Percentiles rank a stretch among this genome's conserved stretches.
Conservation (phyloP, 2,888 invertebrate genomes). For the Ametastegia equiseti region DNA sequence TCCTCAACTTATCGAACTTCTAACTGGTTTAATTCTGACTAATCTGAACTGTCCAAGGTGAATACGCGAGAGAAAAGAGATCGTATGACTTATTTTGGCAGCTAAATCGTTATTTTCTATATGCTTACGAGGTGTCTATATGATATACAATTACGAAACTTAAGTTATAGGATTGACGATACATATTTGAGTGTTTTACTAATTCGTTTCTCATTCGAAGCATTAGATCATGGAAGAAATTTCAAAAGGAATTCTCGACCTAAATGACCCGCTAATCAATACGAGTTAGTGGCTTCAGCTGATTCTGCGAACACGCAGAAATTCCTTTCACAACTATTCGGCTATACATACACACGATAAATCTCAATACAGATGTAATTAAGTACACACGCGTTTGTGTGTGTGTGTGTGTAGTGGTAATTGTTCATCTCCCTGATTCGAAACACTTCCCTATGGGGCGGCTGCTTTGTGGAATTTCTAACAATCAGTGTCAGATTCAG, state of each 20-base stretch:
- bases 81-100: too few species aligned
- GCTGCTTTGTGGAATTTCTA: background rate
- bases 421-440: background rate
- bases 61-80: too few species aligned
- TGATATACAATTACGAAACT: too few species aligned
- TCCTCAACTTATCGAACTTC: too few species aligned
- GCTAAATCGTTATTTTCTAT: too few species aligned
- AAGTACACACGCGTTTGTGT: background rate
- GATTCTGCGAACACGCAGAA: background rate
- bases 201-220: background rate
- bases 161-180: too few species aligned
- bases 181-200: background rate
- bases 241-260: background rate
- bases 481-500: background rate
- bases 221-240: background rate
- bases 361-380: slow-evolving; percentile 11
- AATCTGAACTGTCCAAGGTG: too few species aligned
- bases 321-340: background rate
- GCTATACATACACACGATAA: background rate
- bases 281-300: background rate
- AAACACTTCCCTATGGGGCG: background rate
- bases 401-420: background rate
- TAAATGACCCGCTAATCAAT: background rate
- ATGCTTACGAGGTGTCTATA: too few species aligned
- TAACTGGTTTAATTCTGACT: too few species aligned